Evolutionary conservation across 2,797 vertebrate species (phyloP), one percentile per base, ranked within the genome.

Genomic region (Lepilemur ruficaudatus): DNA sequence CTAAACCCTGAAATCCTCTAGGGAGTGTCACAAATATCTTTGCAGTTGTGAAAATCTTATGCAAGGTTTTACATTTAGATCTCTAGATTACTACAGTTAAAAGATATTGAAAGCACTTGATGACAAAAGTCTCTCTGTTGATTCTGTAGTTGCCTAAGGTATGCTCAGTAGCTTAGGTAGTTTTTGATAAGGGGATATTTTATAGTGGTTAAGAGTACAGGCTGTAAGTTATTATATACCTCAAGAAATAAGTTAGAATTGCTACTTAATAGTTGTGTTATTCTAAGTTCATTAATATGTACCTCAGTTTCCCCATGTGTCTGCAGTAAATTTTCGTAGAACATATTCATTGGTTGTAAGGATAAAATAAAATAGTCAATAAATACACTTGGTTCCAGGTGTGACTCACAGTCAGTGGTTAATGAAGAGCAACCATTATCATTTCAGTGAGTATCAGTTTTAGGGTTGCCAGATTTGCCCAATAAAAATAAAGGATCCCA

Each of bases 21-120:
- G 9, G 22, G 43, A 80, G 7, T 57, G 35, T 79, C 41, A 93
- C n/a, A 97, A 94, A 91, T 76, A n/a, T 32, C 38, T 75, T 84
- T 93, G 86, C 10, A 57, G 1, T 90, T 95, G 79, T 67, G 82
- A 4, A 90, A n/a, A 93, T 78, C 13, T 13, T 50, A 2, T 43
- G 23, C 4, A 52, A 13, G 25, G 25, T 79, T 90, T 91, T 78
- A 50, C 17, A 22, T 5, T 81, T 3, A 15, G 12, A 30, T 81
- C 25, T 78, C 50, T 90, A 41, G 41, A 65, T 92, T 92, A 15
- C 17, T 14, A 80, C 4, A 55, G 41, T 50, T 88, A 41, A 32
- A 72, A 89, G 22, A 70, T 57, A 76, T 50, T 76, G 38, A 38
- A 86, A 80, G 11, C 17, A 59, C 4, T 50, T 28, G 8, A 69